phyloP scores from a whole-genome alignment of 2,888 invertebrate species.

The Drosophila limbata region DNA sequence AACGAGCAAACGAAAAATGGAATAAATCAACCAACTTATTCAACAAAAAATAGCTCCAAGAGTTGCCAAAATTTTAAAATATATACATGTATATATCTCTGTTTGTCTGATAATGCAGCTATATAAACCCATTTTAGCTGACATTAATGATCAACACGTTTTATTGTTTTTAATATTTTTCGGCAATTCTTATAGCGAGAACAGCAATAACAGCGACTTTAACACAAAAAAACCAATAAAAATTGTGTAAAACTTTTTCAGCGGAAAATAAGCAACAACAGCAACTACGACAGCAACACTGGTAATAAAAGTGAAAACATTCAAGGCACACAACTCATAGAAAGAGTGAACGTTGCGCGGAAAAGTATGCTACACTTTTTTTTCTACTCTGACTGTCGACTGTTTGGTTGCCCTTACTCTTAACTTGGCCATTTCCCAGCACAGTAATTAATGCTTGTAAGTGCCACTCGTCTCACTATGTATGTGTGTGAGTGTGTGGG shows the following conservation, averaged over 20 bases:
- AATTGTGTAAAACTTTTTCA: constrained; percentile 41
- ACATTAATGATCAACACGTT: constrained; percentile 16
- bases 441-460: constrained; percentile 76
- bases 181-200: constrained; percentile 7
- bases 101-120: background rate
- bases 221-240: constrained; percentile 27
- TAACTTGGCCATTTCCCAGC: constrained; percentile 58
- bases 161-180: constrained; percentile 19
- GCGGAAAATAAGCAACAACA: constrained; percentile 33
- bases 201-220: constrained; percentile 10
- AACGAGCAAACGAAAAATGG: background rate
- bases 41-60: background rate
- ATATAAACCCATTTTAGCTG: constrained; percentile 17
- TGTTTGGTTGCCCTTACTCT: constrained; percentile 42
- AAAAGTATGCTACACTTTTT: constrained; percentile 72
- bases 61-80: background rate
- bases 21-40: background rate
- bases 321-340: constrained; percentile 56
- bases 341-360: constrained; percentile 39
- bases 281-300: constrained; percentile 26
- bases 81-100: background rate
- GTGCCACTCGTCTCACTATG: constrained; percentile 55
- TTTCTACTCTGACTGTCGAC: constrained; percentile 10
- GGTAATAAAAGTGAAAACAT: constrained; percentile 65
- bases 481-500: constrained; percentile 19